Evolutionary conservation across 2,888 invertebrate species (phyloP).

Genomic region (Dastarcus helophoroides): DNA sequence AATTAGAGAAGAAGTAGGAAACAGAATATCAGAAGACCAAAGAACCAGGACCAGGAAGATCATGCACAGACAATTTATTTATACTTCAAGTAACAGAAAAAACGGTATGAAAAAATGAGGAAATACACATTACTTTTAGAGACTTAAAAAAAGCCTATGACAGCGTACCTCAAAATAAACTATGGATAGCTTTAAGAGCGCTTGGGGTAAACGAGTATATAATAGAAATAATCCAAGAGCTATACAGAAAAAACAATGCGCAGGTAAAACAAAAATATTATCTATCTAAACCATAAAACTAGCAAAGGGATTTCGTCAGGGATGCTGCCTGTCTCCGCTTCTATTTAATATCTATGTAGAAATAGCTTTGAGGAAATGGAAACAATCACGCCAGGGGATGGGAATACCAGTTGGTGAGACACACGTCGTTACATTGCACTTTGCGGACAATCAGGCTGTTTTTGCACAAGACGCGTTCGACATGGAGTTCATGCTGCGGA

Average conservation of each 20-base stretch:
- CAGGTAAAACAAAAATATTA: neutral
- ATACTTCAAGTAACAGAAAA: slow-evolving; percentile 5
- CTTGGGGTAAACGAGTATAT: slow-evolving; percentile 1
- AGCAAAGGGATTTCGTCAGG: slow-evolving; percentile 3
- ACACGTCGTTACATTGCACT: too few species aligned
- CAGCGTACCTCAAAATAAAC: neutral
- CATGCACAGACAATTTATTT: slow-evolving; percentile 4
- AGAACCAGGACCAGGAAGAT: too few species aligned
- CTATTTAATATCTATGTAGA: slow-evolving; percentile 3
- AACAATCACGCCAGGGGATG: neutral
- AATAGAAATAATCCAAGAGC: slow-evolving; percentile 3
- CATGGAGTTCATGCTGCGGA: too few species aligned
- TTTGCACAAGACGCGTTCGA: too few species aligned
- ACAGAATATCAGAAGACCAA: too few species aligned
- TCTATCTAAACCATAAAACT: neutral
- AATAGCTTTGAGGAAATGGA: slow-evolving; percentile 3
- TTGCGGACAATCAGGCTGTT: too few species aligned
- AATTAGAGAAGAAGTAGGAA: too few species aligned
- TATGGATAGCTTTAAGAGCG: slow-evolving; percentile 1
- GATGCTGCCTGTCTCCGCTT: slow-evolving; percentile 3
- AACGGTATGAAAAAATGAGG: slow-evolving; percentile 1
- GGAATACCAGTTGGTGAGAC: neutral
- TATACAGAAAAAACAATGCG: slow-evolving; percentile 1
- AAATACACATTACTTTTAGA: slow-evolving; percentile 2
- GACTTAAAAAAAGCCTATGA: slow-evolving; percentile 3